phyloP scores from a whole-genome alignment of 2,113 vertebrate species.

The Semicossyphus pulcher region DNA sequence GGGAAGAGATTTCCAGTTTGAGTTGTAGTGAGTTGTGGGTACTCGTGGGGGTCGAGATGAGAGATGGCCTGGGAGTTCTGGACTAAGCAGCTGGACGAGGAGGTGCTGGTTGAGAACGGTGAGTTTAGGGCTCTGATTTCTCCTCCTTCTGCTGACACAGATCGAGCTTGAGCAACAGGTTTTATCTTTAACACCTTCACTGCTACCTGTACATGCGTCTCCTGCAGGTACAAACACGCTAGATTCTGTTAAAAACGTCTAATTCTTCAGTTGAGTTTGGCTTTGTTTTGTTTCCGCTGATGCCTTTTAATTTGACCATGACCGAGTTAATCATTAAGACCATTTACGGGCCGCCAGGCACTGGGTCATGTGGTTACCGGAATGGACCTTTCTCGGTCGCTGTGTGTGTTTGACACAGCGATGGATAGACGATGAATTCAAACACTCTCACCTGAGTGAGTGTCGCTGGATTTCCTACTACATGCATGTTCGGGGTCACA shows the following conservation, averaged over 20 bases:
- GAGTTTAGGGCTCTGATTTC: constrained; percentile 13
- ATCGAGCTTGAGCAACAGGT: not conserved
- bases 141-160: not conserved
- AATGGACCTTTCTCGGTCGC: no score
- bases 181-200: not conserved
- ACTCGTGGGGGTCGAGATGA: not conserved
- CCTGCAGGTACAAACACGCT: no score
- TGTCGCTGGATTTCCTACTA: not conserved
- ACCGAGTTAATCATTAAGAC: constrained; percentile 57
- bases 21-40: not conserved
- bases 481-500: not conserved
- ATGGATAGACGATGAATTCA: not conserved
- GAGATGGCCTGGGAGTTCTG: constrained; percentile 66
- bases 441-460: not conserved
- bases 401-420: not conserved
- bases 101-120: constrained; percentile 61
- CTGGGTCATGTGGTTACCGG: constrained; percentile 7
- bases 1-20: constrained; percentile 23
- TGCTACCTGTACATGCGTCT: not conserved
- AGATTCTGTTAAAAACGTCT: no score
- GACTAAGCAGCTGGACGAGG: constrained; percentile 55
- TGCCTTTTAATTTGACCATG: not conserved
- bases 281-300: constrained; percentile 12
- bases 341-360: not conserved
- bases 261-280: no score